Evolutionary conservation across 2,888 invertebrate genomes (phyloP).

Genomic region (Trichogramma dendrolimi): DNA sequence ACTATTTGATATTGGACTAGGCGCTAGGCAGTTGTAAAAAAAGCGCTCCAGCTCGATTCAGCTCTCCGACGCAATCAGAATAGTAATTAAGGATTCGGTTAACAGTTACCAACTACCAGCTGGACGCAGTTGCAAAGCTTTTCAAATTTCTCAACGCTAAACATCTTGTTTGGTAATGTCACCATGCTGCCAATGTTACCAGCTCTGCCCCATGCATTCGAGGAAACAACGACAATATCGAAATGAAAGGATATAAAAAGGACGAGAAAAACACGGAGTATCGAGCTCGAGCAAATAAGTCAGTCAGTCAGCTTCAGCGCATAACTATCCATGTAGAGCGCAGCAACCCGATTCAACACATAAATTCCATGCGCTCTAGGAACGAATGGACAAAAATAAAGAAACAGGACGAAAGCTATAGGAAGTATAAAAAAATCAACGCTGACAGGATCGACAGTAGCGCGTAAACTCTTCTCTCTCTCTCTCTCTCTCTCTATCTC

Average conservation of each 20-base stretch:
- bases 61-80: conserved; percentile 41
- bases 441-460: conserved; percentile 1
- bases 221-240: too few relatives aligned
- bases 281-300: too few relatives aligned
- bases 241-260: too few relatives aligned
- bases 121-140: too few relatives aligned
- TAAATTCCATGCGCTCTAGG: background rate
- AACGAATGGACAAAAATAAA: too few relatives aligned
- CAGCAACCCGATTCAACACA: conserved; percentile 8
- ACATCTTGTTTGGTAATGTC: too few relatives aligned
- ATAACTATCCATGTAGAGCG: background rate
- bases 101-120: conserved; percentile 25
- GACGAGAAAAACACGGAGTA: too few relatives aligned
- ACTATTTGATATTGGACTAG: conserved; percentile 25
- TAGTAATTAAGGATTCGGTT: conserved; percentile 49
- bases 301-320: too few relatives aligned
- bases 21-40: background rate
- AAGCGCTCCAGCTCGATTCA: background rate
- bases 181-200: too few relatives aligned
- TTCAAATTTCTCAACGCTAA: too few relatives aligned
- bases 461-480: background rate
- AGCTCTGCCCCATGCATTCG: too few relatives aligned
- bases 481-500: background rate
- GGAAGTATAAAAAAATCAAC: conserved; percentile 6
- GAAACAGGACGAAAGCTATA: too few relatives aligned